Percentiles rank a stretch among this genome's conserved stretches.
These are phyloP conservation scores for Virgularia gustaviana DNA, from an alignment of 92 coral and sea anemone genomes.

Conservation along the genomic window DNA sequence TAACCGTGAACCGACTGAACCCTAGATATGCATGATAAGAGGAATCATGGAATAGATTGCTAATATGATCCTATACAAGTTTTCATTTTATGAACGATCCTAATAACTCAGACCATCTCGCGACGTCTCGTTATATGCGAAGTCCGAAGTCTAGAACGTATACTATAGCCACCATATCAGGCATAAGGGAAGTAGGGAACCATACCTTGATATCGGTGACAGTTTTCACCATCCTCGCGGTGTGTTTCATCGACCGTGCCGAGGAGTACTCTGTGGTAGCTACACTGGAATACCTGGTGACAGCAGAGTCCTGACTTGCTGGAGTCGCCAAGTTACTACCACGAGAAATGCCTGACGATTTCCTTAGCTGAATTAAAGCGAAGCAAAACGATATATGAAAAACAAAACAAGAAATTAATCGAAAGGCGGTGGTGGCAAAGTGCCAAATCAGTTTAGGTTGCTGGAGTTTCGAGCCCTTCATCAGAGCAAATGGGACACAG, in stretches of 20 bases:
- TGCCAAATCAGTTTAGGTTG: neutral
- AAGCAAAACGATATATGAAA: no score
- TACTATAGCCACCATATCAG: neutral
- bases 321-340: neutral
- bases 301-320: constrained; percentile 17
- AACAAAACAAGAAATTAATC: neutral
- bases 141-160: neutral
- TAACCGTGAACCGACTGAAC: constrained; percentile 13
- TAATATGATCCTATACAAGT: no score
- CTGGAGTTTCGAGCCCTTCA: neutral
- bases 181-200: no score
- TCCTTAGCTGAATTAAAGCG: constrained; percentile 22
- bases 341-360: neutral
- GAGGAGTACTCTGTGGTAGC: neutral
- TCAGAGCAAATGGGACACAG: no score
- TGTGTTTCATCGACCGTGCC: neutral
- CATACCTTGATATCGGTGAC: neutral
- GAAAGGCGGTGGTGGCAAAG: neutral
- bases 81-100: no score
- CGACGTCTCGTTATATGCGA: neutral
- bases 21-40: neutral
- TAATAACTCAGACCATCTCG: no score
- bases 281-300: neutral
- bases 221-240: constrained; percentile 11
- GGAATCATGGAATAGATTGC: neutral